Conservation (phyloP, 2,888 invertebrate species). For the Eupithecia exiguata region DNA sequence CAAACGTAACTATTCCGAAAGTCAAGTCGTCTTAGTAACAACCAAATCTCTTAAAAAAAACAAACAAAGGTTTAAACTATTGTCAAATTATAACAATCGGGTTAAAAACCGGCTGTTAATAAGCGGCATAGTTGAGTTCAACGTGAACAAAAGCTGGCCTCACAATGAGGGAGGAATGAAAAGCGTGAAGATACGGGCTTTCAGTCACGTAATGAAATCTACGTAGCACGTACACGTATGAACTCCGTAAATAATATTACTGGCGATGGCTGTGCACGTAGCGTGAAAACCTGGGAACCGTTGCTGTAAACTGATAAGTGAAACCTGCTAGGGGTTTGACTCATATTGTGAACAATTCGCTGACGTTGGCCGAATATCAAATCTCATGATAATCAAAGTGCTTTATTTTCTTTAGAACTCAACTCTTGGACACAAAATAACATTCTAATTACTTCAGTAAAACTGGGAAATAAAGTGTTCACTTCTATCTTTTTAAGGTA, state of each 20-base stretch:
- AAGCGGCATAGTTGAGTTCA: conserved; percentile 49
- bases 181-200: conserved; percentile 49
- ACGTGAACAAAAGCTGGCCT: conserved; percentile 53
- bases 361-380: background rate
- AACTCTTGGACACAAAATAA: too few species aligned
- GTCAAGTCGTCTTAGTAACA: background rate
- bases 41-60: background rate
- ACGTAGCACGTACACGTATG: conserved; percentile 17
- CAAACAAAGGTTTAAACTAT: too few species aligned
- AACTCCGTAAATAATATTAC: conserved; percentile 15
- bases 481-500: too few species aligned
- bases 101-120: background rate
- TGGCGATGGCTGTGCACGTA: background rate
- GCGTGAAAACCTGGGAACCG: background rate
- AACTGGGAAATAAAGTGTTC: too few species aligned
- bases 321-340: background rate
- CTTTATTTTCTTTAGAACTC: too few species aligned
- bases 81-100: too few species aligned
- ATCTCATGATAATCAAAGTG: too few species aligned
- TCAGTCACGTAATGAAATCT: conserved; percentile 51
- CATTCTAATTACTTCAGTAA: too few species aligned
- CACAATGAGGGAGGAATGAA: conserved; percentile 55
- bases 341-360: background rate
- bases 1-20: background rate
- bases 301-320: background rate